Base-by-base conservation (phyloP, 2,113 vertebrate genomes). In the Rafetus swinhoei region DNA sequence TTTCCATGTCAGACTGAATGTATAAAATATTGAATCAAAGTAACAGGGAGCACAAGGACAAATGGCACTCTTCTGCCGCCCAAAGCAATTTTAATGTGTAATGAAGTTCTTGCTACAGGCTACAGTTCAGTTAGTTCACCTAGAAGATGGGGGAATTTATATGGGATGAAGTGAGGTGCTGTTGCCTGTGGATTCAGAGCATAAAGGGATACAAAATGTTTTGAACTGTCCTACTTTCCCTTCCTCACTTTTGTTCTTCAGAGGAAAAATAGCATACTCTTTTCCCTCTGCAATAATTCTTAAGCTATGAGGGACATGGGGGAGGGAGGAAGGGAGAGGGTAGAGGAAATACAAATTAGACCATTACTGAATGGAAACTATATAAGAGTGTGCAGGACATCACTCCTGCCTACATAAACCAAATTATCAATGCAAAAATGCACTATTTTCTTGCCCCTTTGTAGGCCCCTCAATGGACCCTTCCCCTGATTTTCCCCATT, bases 221-320 rank as follows among this genome's bases (percentile, higher is more conserved):
- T 60, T 35, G 4, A 82, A 52, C 14, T 27, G 39, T 84, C 59
- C 16, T 0, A 16, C 35, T 9, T 88, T n/a, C 8, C 52, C 22
- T 55, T 79, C 54, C 50, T 54, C 72, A 11, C 9, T 21, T 76
- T 24, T 16, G 11, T 3, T 22, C 39, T 5, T 8, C 32, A 15
- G 18, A 35, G 45, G 3, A 91, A 14, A 0, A 0, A 16, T 1
- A 10, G 12, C 13, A n/a, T 1, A 0, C 32, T 65, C 22, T 53
- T 2, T 54, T 27, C 21, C 59, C 5, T 55, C 14, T 60, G 25
- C 79, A 14, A 79, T 27, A n/a, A 79, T n/a, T 11, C 4, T 45
- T 0, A 56, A 45, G 72, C 79, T 0, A 5, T 45, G 45, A 45
- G 45, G 45, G 19, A 32, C 19, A 5, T 32, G 74, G 24, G 14